Percentiles rank a stretch among this genome's conserved stretches.
Conservation (phyloP, 2,797 vertebrate species). For the Gymnoscopelus braueri region DNA sequence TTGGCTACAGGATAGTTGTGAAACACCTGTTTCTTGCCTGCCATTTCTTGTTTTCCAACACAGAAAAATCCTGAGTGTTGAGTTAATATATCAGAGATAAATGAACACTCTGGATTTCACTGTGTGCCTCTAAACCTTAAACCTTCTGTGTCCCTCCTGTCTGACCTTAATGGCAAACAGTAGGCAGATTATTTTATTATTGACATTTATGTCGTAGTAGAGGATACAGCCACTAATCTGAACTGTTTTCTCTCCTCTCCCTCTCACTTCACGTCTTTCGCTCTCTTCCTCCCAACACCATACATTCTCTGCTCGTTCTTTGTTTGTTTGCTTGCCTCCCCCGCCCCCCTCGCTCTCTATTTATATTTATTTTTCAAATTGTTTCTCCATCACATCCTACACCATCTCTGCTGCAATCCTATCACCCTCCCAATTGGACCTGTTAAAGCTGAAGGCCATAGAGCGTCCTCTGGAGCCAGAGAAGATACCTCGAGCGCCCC, state of each 20-base stretch:
- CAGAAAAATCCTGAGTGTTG: too few species aligned
- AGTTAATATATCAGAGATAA: too few species aligned
- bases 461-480: constrained; percentile 93
- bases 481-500: constrained; percentile 93
- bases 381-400: constrained; percentile 3
- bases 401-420: background rate
- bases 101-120: background rate
- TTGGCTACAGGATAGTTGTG: background rate
- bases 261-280: constrained; percentile 2
- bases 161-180: constrained; percentile 5
- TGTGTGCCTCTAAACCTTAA: background rate
- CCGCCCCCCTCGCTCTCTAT: constrained; percentile 46
- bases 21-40: background rate
- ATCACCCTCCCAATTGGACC: background rate
- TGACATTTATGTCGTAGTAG: background rate
- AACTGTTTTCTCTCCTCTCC: constrained; percentile 9
- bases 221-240: constrained; percentile 30
- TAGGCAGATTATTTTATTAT: background rate
- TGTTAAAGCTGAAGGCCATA: constrained; percentile 89
- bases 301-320: background rate
- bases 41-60: constrained; percentile 1
- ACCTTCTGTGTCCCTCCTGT: background rate
- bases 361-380: background rate
- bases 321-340: background rate
- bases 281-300: constrained; percentile 16